phyloP scores from a whole-genome alignment of 2,113 vertebrate species.

The Spea bombifrons region DNA sequence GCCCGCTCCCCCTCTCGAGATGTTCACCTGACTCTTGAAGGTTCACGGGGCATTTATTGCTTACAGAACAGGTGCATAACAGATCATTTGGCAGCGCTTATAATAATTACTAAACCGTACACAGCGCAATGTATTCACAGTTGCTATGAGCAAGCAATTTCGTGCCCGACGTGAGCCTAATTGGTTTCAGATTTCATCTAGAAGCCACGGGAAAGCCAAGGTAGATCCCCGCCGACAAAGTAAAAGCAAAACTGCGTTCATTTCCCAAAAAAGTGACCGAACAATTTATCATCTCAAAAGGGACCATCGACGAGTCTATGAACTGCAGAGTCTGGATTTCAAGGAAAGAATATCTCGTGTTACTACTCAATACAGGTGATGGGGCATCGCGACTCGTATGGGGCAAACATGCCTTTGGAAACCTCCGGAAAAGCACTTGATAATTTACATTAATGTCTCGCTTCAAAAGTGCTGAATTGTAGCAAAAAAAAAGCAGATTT shows the following conservation, averaged over 20 bases:
- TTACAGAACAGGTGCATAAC: conserved; percentile 36
- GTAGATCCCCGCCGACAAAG: conserved; percentile 13
- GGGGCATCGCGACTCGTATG: too few species aligned
- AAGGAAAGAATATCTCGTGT: too few species aligned
- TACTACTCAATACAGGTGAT: too few species aligned
- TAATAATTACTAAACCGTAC: conserved; percentile 42
- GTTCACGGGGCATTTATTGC: conserved; percentile 30
- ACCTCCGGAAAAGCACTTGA: too few species aligned
- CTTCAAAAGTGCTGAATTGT: too few species aligned
- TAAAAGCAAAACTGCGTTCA: conserved; percentile 19
- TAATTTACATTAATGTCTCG: too few species aligned
- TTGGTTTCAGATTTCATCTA: conserved; percentile 42
- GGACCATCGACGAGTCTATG: too few species aligned
- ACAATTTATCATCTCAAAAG: neutral
- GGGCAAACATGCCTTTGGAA: too few species aligned
- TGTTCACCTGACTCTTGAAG: conserved; percentile 39
- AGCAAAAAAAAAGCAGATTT: too few species aligned
- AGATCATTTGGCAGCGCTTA: conserved; percentile 41
- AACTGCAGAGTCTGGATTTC: too few species aligned
- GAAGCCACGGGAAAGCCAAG: conserved; percentile 27
- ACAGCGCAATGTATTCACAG: conserved; percentile 29
- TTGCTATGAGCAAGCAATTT: conserved; percentile 36
- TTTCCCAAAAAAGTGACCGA: conserved; percentile 19
- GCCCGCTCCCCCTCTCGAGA: neutral
- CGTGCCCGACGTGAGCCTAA: conserved; percentile 37